phyloP scores from a whole-genome alignment of 2,888 invertebrate species.

The Baronia brevicornis region DNA sequence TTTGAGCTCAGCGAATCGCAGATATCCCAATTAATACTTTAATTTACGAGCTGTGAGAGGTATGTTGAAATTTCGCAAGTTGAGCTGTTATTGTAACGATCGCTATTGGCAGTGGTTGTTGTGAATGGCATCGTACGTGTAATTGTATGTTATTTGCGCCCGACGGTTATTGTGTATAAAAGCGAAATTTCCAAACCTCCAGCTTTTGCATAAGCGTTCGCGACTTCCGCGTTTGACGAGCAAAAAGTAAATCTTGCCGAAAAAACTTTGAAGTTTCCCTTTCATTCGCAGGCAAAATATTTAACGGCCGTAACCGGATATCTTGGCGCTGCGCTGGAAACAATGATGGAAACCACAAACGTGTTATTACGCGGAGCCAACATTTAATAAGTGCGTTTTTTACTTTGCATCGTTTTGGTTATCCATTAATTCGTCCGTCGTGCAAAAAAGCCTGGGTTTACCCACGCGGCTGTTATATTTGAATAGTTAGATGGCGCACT shows the following conservation, averaged over 20 bases:
- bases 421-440: conserved; percentile 70
- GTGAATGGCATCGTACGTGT: conserved; percentile 42
- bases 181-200: conserved; percentile 58
- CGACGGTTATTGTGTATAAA: conserved; percentile 45
- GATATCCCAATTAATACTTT: conserved; percentile 38
- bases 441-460: conserved; percentile 62
- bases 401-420: conserved; percentile 69
- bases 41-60: conserved; percentile 52
- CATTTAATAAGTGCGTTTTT: conserved; percentile 74
- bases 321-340: conserved; percentile 65
- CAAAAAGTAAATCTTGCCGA: conserved; percentile 62
- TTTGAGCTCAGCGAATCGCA: conserved; percentile 55
- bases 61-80: conserved; percentile 42
- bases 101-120: conserved; percentile 35
- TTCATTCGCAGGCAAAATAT: conserved; percentile 72
- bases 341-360: conserved; percentile 71
- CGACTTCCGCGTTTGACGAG: conserved; percentile 65
- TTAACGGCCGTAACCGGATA: conserved; percentile 75
- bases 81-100: conserved; percentile 41
- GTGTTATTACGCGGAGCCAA: conserved; percentile 74
- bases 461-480: conserved; percentile 60
- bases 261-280: conserved; percentile 72
- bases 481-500: conserved; percentile 67
- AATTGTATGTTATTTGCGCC: conserved; percentile 63
- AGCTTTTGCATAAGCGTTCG: conserved; percentile 69